Base-by-base conservation (phyloP, 2,113 vertebrate genomes). In the Poeciliopsis turrubarensis region DNA sequence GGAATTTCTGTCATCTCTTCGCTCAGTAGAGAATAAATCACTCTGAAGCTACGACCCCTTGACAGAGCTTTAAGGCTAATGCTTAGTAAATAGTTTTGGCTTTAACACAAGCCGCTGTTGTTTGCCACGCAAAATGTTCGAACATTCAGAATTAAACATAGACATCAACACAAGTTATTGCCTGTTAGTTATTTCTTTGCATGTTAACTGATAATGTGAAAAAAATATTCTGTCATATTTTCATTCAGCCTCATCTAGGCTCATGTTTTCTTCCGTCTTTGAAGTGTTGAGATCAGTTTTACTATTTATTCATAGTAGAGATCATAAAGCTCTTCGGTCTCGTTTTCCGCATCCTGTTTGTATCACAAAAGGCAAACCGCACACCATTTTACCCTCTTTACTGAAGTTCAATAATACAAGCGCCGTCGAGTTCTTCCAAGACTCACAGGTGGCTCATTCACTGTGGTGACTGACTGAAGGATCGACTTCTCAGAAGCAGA, bases 381-480 rank as follows among this genome's bases (percentile, higher is more conserved):
- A 62, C 78, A 32, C 78, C 75, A 73, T 77, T 86, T 69, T 19
- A 29, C 63, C 72, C 41, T 60, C 47, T 78, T 66, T 60, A 39
- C 73, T 64, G 19, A n/a, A 75, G 47, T 39, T 44, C 57, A 17
- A 51, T 76, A 32, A 51, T 34, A 69, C 27, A 5, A 51, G 60
- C 27, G 11, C 37, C n/a, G 47, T 57, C 4, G 8, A 61, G 31
- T 81, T 83, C 68, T 70, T 84, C 83, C 81, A 78, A 80, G 51
- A 34, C 73, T 4, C 73, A 68, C 90, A 87, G 86, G 89, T 88
- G 84, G 81, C 73, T 87, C 85, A 80, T 86, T 86, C 84, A 83
- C 44, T 27, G 61, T 57, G 32, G n/a, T 32, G 77, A 61, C 78
- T 32, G 77, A 64, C 78, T 72, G 72, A 77, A 47, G 66, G 62